Base-by-base conservation (phyloP, 2,888 invertebrate species). In the Drosophila suboccidentalis region DNA sequence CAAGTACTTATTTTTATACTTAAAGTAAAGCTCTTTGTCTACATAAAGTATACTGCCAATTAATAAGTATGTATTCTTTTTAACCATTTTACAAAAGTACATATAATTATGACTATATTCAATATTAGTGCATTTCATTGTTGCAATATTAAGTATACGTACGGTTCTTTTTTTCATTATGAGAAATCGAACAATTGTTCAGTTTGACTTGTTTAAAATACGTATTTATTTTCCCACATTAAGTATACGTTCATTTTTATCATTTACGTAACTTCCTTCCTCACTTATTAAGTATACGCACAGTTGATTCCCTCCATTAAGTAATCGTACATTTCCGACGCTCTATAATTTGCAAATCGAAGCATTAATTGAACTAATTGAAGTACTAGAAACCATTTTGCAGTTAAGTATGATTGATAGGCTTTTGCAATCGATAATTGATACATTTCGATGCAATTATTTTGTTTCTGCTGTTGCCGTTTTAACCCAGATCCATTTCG, bases 341-440 rank as follows among this genome's bases (percentile, higher is more conserved):
- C 8, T 36, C 50, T 13, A 36, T 51, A 13, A 36, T 51, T 51
- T n/a, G n/a, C n/a, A 39, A 51, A 39, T n/a, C 38, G 15, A 38
- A 4, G 51, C 26, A 51, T 51, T 51, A 51, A 51, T 51, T 51
- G 38, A 22, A 22, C 51, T 51, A 51, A 51, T 38, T 51, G 36
- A 51, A 15, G 51, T 38, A n/a, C 51, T 36, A 10, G 8, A 38
- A 51, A 38, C 36, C 26, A 51, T 15, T 39, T 36, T 36, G 10
- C 9, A 10, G n/a, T 15, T 22, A 38, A 38, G 26, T 51, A 36
- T 51, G 51, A 51, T 51, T 51, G 51, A 51, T 51, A 15, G 38
- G 22, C 10, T 15, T n/a, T 6, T 15, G 46, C 46, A 29, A 22
- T 13, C 36, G 13, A 34, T 49, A 32, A 49, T 17, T 32, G 22